Evolutionary conservation across 2,113 vertebrate genomes (phyloP), one percentile per base, ranked within the genome.

Genomic region (Poeciliopsis occidentalis): DNA sequence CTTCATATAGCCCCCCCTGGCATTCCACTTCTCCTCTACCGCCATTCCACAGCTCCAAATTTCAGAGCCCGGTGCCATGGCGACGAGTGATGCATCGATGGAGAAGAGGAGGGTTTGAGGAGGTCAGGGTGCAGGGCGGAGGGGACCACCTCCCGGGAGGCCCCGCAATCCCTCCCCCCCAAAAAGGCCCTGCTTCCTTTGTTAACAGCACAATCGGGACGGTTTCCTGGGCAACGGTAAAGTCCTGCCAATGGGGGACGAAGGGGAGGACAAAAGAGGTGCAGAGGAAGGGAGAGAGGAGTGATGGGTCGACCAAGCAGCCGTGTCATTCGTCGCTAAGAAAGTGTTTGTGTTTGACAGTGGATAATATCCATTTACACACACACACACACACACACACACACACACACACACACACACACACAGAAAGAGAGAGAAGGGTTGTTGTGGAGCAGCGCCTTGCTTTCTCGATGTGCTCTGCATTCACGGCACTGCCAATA

Each of bases 181-280:
- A 41, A 13, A 41, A 94, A 91, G 90, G 87, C 85, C 83, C 78
- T 27, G 81, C 88, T 87, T 82, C 91, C 79, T 92, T 95, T 95
- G 94, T 94, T 94, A 92, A 81, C 72, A 64, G 82, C 89, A 95
- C 94, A 95, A 95, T 94, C 84, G 92, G 88, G 90, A 93, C 80
- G 0, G 93, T 95, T 95, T 92, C 94, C 93, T 71, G 61, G 92
- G 94, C 88, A 94, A 95, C 94, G 73, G 85, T 85, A 84, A 91
- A 93, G 87, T 81, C 91, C 89, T 84, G 82, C 29, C 51, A 57
- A 12, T 4, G 81, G 78, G 88, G 93, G 89, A 88, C 83, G 87
- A 83, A 78, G 82, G 83, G 74, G 77, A 85, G 79, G 85, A 90
- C 86, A 91, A 92, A 88, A 83, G 87, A 86, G 71, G 77, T 32